A percentile compares a stretch with the other conserved stretches of the same genome.
Conservation (phyloP, 2,113 vertebrate species). For the Callospermophilus lateralis region DNA sequence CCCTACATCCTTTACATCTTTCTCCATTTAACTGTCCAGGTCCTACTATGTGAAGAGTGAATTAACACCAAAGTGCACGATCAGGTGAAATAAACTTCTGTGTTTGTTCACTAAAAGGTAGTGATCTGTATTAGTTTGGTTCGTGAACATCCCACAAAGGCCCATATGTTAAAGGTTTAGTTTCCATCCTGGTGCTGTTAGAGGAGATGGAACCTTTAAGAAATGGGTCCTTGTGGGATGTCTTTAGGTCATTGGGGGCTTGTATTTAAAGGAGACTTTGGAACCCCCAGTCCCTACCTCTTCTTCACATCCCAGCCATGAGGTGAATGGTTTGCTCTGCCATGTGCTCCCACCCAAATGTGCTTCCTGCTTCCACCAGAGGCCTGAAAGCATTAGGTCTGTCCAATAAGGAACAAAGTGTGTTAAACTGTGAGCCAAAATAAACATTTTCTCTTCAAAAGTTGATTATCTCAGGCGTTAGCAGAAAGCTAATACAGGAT, state of each 20-base stretch:
- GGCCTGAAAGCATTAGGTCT: background rate
- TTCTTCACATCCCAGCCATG: background rate
- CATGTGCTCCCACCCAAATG: background rate
- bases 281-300: background rate
- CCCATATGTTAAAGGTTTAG: too few species aligned
- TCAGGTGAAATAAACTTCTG: background rate
- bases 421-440: background rate
- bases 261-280: background rate
- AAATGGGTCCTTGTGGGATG: background rate
- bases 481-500: background rate
- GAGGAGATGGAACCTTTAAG: rapidly evolving
- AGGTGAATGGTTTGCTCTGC: background rate
- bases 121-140: background rate
- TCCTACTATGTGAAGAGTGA: background rate
- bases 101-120: background rate
- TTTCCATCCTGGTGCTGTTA: background rate
- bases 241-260: too few species aligned
- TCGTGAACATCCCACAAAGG: background rate
- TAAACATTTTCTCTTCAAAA: background rate
- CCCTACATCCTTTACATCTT: background rate
- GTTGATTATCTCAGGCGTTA: background rate
- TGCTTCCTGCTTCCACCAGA: background rate
- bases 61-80: background rate
- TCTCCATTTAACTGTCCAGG: background rate
- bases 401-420: background rate